Evolutionary conservation across 30 jellyfish, hydroid and myxozoan species (phyloP).

Genomic region (Morbakka virulenta): DNA sequence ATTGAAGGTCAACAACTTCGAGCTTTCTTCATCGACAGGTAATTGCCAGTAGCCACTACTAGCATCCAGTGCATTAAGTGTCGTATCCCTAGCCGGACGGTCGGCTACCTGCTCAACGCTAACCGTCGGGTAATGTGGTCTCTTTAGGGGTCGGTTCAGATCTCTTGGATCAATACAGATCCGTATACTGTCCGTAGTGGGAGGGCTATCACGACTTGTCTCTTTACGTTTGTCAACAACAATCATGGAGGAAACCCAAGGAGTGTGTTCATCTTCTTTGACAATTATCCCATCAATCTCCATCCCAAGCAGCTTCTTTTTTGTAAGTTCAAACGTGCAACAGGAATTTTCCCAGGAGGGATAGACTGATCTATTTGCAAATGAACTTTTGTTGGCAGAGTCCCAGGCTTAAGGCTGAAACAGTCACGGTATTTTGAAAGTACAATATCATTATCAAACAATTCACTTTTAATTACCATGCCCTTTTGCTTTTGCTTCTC

Average conservation of each 20-base stretch:
- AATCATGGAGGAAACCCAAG: conserved; percentile 44
- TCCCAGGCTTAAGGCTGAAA: not conserved
- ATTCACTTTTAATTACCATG: conserved; percentile 4
- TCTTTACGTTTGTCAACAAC: conserved; percentile 45
- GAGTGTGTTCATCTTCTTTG: conserved; percentile 34
- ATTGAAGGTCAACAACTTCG: conserved; percentile 34
- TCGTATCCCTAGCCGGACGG: conserved; percentile 33
- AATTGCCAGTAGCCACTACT: conserved; percentile 39
- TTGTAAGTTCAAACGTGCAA: conserved; percentile 29
- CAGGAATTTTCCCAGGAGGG: conserved; percentile 20
- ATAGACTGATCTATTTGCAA: not conserved
- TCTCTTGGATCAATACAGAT: conserved; percentile 37
- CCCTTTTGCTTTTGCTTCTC: conserved; percentile 4
- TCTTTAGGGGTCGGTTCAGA: conserved; percentile 4
- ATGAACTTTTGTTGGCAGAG: not conserved
- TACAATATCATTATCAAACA: too few relatives aligned
- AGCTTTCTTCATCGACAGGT: conserved; percentile 39
- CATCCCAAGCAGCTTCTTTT: conserved; percentile 25
- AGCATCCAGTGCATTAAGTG: conserved; percentile 25
- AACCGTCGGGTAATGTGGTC: conserved; percentile 28
- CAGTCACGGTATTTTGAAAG: not conserved
- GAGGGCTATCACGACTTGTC: conserved; percentile 19
- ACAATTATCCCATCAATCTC: conserved; percentile 30
- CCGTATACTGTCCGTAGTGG: conserved; percentile 40
- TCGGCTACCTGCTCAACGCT: conserved; percentile 35